A percentile compares a stretch with the other conserved stretches of the same genome.
Conservation (phyloP, 2,113 vertebrate genomes). For the Eulemur rufifrons region DNA sequence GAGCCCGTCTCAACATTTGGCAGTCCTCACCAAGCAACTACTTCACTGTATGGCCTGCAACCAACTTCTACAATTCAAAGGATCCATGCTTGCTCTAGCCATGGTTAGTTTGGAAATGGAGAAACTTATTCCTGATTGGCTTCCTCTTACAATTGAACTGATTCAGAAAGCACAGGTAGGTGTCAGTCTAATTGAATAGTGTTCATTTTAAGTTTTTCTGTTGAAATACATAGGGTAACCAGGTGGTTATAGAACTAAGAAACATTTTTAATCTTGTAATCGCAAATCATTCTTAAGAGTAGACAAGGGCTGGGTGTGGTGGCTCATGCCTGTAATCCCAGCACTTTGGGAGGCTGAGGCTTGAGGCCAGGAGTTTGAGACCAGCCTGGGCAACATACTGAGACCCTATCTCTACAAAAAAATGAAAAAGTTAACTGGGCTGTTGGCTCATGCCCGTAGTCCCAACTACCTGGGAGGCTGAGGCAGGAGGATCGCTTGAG, state of each 20-base stretch:
- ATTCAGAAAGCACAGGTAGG: conserved; percentile 94
- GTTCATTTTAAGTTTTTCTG: background rate
- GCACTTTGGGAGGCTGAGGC: no score
- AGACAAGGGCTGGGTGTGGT: background rate
- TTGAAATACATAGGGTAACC: background rate
- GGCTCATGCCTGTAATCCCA: no score
- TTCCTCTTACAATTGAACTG: conserved; percentile 94
- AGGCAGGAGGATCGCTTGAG: no score
- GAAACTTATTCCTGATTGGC: conserved; percentile 96
- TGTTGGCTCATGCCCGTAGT: no score
- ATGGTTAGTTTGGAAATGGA: conserved; percentile 97
- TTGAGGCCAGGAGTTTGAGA: no score
- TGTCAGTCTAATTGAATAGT: background rate
- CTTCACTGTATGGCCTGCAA: conserved; percentile 93
- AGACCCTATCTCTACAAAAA: no score
- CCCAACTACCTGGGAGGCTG: no score
- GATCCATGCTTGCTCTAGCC: conserved; percentile 95
- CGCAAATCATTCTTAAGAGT: background rate
- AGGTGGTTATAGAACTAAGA: background rate
- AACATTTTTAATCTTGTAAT: conserved; percentile 18
- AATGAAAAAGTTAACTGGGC: no score
- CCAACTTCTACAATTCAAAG: conserved; percentile 92
- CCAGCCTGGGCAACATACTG: no score
- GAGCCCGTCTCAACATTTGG: conserved; percentile 92
- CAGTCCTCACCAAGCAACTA: conserved; percentile 90